These are phyloP conservation scores for Poecilia picta DNA, from an alignment of 2,797 vertebrate species.

Conservation along the genomic window DNA sequence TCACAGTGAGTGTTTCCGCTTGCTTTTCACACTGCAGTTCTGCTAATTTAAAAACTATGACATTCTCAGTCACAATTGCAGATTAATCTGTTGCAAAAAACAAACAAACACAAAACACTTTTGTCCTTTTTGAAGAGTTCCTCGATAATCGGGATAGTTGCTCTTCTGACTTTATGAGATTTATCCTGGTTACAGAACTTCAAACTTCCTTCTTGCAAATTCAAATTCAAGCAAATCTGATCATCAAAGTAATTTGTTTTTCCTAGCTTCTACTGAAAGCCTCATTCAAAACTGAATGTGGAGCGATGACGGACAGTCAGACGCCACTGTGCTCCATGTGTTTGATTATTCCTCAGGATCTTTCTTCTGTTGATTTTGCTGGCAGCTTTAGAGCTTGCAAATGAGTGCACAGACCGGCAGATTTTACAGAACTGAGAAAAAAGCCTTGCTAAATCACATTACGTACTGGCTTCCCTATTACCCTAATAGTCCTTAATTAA, in stretches of 20 bases:
- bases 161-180: neutral
- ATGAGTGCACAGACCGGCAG: neutral
- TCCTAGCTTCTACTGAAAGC: neutral
- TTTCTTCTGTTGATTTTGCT: neutral
- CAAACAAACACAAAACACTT: neutral
- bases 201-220: neutral
- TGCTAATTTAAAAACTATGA: neutral
- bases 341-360: neutral
- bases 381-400: neutral
- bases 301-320: neutral
- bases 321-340: neutral
- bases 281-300: neutral
- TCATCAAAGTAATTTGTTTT: neutral
- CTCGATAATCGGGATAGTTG: neutral
- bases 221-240: slow-evolving; percentile 1
- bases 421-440: neutral
- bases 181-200: neutral
- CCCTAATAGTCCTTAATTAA: neutral
- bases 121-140: neutral
- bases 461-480: neutral
- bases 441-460: neutral
- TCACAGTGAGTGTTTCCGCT: neutral
- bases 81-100: neutral
- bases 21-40: neutral
- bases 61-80: neutral